A percentile compares a stretch with the other conserved stretches of the same genome.
These are phyloP conservation scores for Hippopotamus amphibius DNA, from an alignment of 2,113 vertebrate species.

Conservation along the genomic window DNA sequence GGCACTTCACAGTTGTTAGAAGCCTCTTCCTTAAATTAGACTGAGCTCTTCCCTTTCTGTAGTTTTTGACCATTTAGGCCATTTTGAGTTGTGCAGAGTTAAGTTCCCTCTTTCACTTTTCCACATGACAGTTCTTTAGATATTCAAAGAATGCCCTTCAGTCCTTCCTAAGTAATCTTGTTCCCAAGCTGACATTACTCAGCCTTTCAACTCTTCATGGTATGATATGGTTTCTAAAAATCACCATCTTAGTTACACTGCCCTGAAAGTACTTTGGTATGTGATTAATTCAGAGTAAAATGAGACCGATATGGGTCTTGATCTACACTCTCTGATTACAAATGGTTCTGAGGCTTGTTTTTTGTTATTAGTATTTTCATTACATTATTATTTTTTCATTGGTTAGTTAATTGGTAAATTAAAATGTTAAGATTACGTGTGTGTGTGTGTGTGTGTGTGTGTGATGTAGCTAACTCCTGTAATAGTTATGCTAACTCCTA, in stretches of 20 bases:
- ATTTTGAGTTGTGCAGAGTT: not conserved
- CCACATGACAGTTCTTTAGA: not conserved
- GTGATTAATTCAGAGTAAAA: slow-evolving; percentile 35
- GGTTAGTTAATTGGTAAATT: not conserved
- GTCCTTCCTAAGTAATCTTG: not conserved
- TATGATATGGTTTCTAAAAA: not conserved
- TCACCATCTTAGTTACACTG: not conserved
- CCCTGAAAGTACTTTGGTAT: not conserved
- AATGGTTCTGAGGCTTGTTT: not conserved
- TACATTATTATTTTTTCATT: not conserved
- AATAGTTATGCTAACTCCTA: not conserved
- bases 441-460: not conserved
- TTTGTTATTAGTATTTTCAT: not conserved
- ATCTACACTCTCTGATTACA: not conserved
- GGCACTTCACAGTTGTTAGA: not conserved
- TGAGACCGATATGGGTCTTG: not conserved
- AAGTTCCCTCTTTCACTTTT: not conserved
- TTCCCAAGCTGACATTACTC: not conserved
- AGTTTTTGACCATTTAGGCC: not conserved
- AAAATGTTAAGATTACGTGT: not conserved
- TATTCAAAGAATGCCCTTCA: not conserved
- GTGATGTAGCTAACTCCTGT: too few species aligned
- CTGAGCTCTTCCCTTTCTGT: not conserved
- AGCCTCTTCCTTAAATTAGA: not conserved
- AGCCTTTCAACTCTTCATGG: not conserved